A percentile compares a stretch with the other conserved stretches of the same genome.
Conservation (phyloP, 1,140 invertebrate genomes). For the Euwallacea fornicatus region DNA sequence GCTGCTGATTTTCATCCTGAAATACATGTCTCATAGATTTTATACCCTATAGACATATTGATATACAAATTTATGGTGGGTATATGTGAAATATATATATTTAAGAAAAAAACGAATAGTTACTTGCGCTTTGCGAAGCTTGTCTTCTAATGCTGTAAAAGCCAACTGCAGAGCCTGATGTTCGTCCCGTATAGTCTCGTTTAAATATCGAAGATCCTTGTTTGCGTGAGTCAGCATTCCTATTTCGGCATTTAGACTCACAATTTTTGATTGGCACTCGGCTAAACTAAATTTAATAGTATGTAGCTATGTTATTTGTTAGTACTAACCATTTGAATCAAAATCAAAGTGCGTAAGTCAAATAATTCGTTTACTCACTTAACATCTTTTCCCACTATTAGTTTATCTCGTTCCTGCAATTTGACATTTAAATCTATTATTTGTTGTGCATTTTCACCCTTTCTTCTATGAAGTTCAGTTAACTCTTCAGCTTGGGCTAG, state of each 20-base stretch:
- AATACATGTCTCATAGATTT: slow-evolving; percentile 42
- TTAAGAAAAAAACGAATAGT: not conserved
- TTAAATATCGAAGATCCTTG: slow-evolving; percentile 76
- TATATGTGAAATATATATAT: not conserved
- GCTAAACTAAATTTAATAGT: slow-evolving; percentile 63
- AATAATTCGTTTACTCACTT: slow-evolving; percentile 60
- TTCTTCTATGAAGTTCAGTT: slow-evolving; percentile 82
- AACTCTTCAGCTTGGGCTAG: slow-evolving; percentile 88
- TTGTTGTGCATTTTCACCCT: slow-evolving; percentile 91
- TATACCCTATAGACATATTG: not conserved
- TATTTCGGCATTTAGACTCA: slow-evolving; percentile 68
- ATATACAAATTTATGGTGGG: not conserved
- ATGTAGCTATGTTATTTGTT: too few relatives aligned
- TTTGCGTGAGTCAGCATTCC: slow-evolving; percentile 64
- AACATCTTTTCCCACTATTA: slow-evolving; percentile 69
- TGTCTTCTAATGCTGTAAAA: slow-evolving; percentile 86
- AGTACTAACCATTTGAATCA: too few relatives aligned
- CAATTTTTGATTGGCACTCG: slow-evolving; percentile 68
- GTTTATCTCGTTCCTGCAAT: slow-evolving; percentile 83
- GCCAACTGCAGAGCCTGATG: slow-evolving; percentile 91
- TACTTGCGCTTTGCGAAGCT: slow-evolving; percentile 80
- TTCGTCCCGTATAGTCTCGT: slow-evolving; percentile 90
- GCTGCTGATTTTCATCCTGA: slow-evolving; percentile 85
- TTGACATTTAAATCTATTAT: slow-evolving; percentile 87
- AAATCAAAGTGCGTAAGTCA: too few relatives aligned